phyloP scores from a whole-genome alignment of 2,888 invertebrate genomes.

The Pterostichus niger region DNA sequence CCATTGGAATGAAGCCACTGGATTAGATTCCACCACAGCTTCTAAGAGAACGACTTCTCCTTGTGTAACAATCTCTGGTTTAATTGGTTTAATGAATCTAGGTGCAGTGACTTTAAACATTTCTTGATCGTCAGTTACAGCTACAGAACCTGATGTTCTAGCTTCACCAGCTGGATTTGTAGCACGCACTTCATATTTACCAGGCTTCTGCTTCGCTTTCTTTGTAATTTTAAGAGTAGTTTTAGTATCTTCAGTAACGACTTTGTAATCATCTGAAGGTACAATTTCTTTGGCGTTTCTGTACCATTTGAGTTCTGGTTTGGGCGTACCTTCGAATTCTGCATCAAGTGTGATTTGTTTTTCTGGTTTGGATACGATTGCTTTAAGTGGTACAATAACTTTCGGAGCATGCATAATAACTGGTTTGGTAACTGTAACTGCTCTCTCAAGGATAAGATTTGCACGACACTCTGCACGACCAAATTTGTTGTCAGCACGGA shows the following conservation, averaged over 20 bases:
- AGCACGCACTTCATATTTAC: slow-evolving; percentile 93
- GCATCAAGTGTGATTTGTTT: slow-evolving; percentile 85
- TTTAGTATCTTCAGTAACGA: slow-evolving; percentile 81
- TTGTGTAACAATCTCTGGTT: slow-evolving; percentile 84
- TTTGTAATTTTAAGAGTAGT: slow-evolving; percentile 84
- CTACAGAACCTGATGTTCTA: slow-evolving; percentile 90
- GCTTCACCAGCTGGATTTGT: slow-evolving; percentile 88
- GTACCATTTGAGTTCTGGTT: slow-evolving; percentile 90
- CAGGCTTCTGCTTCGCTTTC: slow-evolving; percentile 86
- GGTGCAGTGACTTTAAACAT: slow-evolving; percentile 83
- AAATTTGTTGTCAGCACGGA: slow-evolving; percentile 86
- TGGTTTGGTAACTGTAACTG: slow-evolving; percentile 77
- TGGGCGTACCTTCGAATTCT: slow-evolving; percentile 85
- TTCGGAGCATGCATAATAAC: slow-evolving; percentile 83
- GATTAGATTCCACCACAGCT: slow-evolving; percentile 87
- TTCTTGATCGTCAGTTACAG: slow-evolving; percentile 83
- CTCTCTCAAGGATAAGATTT: slow-evolving; percentile 82
- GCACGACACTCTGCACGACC: slow-evolving; percentile 87
- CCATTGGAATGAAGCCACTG: slow-evolving; percentile 93
- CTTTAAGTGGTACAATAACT: slow-evolving; percentile 88
- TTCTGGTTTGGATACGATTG: slow-evolving; percentile 85
- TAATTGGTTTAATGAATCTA: slow-evolving; percentile 84
- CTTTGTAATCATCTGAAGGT: slow-evolving; percentile 81
- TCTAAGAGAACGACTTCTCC: slow-evolving; percentile 90
- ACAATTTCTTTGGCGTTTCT: slow-evolving; percentile 89